Percentiles rank a stretch among this genome's conserved stretches.
Evolutionary conservation across 2,797 vertebrate species (phyloP).

Genomic region (Cirrhinus mrigala): DNA sequence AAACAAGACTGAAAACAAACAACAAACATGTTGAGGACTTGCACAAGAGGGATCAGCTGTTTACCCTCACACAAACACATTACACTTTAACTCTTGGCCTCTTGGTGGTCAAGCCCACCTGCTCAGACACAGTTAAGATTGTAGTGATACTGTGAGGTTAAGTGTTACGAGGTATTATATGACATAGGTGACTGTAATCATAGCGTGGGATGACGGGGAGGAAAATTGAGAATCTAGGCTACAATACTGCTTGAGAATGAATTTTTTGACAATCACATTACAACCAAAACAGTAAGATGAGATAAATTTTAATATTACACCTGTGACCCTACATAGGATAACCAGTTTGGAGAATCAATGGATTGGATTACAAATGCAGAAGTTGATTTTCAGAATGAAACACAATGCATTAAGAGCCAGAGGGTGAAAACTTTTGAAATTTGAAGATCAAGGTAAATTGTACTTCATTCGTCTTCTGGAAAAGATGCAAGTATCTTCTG

Average conservation of each 20-base stretch:
- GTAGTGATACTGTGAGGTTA: constrained; percentile 71
- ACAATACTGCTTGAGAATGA: background rate
- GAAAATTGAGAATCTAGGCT: constrained; percentile 52
- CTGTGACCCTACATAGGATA: too few species aligned
- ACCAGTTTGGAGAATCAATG: too few species aligned
- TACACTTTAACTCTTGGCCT: constrained; percentile 34
- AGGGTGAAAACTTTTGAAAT: too few species aligned
- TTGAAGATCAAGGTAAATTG: too few species aligned
- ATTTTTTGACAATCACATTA: constrained; percentile 9
- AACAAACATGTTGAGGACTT: constrained; percentile 48
- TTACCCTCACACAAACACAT: constrained; percentile 35
- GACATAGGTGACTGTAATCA: constrained; percentile 68
- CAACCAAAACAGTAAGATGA: background rate
- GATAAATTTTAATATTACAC: background rate
- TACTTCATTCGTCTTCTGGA: too few species aligned
- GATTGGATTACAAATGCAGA: too few species aligned
- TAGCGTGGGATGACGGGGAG: constrained; percentile 69
- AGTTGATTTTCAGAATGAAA: too few species aligned
- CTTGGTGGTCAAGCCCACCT: constrained; percentile 75
- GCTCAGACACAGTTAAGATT: constrained; percentile 77
- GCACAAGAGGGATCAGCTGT: constrained; percentile 41
- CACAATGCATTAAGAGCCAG: too few species aligned
- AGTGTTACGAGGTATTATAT: constrained; percentile 76
- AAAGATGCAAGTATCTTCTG: too few species aligned
- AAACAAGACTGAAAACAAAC: constrained; percentile 38